Conservation (phyloP, 2,888 invertebrate species). For the Heliconius erato region DNA sequence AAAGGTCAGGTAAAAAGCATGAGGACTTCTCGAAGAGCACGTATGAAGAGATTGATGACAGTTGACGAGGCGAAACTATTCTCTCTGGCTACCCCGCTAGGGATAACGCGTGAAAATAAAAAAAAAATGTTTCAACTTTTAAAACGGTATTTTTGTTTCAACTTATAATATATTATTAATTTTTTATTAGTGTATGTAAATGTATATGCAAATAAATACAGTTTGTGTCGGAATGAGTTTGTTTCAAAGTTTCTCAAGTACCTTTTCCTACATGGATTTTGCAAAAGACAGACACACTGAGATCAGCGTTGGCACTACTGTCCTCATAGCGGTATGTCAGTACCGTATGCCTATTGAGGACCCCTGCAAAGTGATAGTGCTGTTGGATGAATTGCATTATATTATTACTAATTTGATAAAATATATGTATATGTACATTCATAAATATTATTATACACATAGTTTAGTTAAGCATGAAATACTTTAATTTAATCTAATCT, state of each 20-base stretch:
- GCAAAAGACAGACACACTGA: slow-evolving; percentile 85
- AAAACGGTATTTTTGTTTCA: not conserved
- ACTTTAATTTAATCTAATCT: not conserved
- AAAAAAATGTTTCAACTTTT: not conserved
- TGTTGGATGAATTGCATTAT: slow-evolving; percentile 42
- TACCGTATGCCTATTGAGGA: slow-evolving; percentile 83
- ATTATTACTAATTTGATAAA: not conserved
- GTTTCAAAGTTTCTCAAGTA: slow-evolving; percentile 59
- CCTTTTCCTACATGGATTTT: slow-evolving; percentile 86
- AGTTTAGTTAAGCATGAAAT: not conserved
- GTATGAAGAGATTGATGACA: not conserved
- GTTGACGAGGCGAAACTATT: not conserved
- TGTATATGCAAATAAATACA: not conserved
- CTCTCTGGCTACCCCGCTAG: not conserved
- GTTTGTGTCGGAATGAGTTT: slow-evolving; percentile 26
- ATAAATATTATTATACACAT: not conserved
- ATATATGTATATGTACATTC: not conserved
- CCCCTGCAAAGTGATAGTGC: slow-evolving; percentile 78
- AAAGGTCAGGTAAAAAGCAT: not conserved
- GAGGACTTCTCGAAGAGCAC: not conserved
- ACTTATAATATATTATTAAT: not conserved
- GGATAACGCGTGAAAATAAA: not conserved
- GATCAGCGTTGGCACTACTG: slow-evolving; percentile 81
- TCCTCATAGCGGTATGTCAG: slow-evolving; percentile 84
- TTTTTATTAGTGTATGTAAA: not conserved